Base-by-base conservation (phyloP, 2,113 vertebrate genomes). In the Limanda limanda region DNA sequence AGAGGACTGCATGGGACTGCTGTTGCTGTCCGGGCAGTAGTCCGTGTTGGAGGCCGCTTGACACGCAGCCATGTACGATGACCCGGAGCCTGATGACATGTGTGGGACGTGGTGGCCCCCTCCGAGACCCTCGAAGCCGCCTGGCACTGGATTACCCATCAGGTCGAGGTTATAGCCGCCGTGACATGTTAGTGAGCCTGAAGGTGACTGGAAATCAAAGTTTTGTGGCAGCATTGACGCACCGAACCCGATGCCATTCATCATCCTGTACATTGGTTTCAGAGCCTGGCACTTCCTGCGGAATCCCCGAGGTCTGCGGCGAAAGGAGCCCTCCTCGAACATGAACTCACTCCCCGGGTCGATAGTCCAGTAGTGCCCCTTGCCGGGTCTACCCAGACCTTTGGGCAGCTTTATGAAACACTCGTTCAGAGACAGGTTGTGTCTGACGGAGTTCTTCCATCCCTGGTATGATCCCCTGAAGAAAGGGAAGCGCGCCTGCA, bases 301-400 rank as follows among this genome's bases (percentile, higher is more conserved):
- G 91, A 98, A 99, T 52, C 97, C 97, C 25, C 97, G 95, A 18
- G 97, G 97, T 90, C 97, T 95, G 79, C 97, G 96, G 37, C 97
- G 96, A 89, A 98, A 99, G 5, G 97, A 98, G 66, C 97, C 97
- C 74, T 98, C 97, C 92, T 99, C 97, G 87, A 99, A 98, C 97
- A 99, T 98, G 72, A 98, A 99, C 93, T 98, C 97, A 71, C 96
- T 98, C 51, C 96, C 95, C 1, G 97, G 97, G 89, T 98, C 97
- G 68, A 99, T 97, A 69, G 97, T 99, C 97, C 97, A 99, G 91
- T 98, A 97, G 88, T 98, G 97, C 8, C 97, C 97, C 80, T 98
- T 99, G 5, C 97, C 97, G 0, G 97, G 97, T 77, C 96, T 94
- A 2, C 97, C 97, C 17, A 99, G 93, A 20, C 97, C 97, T 76